Evolutionary conservation across 2,797 vertebrate species (phyloP), one percentile per base, ranked within the genome.

Genomic region (Lagodon rhomboides): DNA sequence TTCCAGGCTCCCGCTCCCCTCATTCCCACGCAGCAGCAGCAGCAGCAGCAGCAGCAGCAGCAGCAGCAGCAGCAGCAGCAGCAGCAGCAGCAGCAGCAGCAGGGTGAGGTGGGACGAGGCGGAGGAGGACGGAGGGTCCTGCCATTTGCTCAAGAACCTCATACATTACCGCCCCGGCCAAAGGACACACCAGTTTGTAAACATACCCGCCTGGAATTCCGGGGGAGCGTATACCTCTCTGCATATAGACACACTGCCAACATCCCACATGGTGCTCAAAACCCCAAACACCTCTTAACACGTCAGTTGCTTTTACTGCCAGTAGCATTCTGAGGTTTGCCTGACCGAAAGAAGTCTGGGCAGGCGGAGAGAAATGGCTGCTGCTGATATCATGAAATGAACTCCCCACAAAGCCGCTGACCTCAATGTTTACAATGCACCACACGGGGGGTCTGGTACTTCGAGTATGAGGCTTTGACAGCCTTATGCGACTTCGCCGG

Each of bases 281-380:
- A 92, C 87, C 93, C 90, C 89, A 93, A 91, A 92, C 93, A 92
- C 90, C 92, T 94, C 89, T 90, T 91, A 89, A 93, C 83, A 90
- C 77, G 60, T 91, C 89, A 85, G 88, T 85, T 90, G 85, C 79
- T 92, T 92, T 94, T 90, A 92, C 85, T 91, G 88, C 89, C 87
- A 88, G 90, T 89, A 88, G 87, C 82, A 79, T 83, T 88, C 75
- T 91, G 87, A 92, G 90, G 91, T 86, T 85, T 84, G 64, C 67
- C 83, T 84, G 72, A 87, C 86, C 87, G n/a, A 81, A 88, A 91
- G 58, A 47, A 77, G 73, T 91, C 87, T 86, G 77, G 87, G 80
- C 86, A 83, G 68, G 76, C n/a, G 12, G 7, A 51, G 79, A 85
- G 84, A 88, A 87, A 78, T 63, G 81, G 74, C 73, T 78, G 87